A percentile compares a stretch with the other conserved stretches of the same genome.
These are phyloP conservation scores for Drosophila asahinai DNA, from an alignment of 1,140 invertebrate genomes.

Conservation along the genomic window DNA sequence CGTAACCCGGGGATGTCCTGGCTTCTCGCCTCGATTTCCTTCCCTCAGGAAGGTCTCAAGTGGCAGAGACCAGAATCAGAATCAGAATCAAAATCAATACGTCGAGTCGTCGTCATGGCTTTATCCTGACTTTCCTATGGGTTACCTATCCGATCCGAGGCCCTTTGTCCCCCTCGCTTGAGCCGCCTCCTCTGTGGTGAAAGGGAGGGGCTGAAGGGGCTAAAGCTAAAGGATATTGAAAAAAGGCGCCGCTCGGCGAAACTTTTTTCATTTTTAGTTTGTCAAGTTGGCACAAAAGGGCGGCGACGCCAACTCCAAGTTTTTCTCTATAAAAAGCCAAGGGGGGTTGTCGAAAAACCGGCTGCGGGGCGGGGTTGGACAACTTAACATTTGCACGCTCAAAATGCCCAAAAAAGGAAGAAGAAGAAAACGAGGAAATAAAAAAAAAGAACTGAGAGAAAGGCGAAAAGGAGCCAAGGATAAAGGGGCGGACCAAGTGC, in stretches of 20 bases:
- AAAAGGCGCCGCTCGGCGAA: slow-evolving; percentile 76
- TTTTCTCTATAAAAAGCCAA: slow-evolving; percentile 58
- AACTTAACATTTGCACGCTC: slow-evolving; percentile 73
- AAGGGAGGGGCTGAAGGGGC: background rate
- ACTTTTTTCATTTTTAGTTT: slow-evolving; percentile 84
- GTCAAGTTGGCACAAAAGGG: slow-evolving; percentile 81
- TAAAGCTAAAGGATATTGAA: slow-evolving; percentile 68
- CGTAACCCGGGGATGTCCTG: slow-evolving; percentile 3
- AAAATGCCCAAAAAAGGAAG: slow-evolving; percentile 49
- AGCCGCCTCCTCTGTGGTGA: slow-evolving; percentile 20
- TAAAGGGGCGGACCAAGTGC: slow-evolving; percentile 40
- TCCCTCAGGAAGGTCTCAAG: slow-evolving; percentile 25
- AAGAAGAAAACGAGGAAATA: background rate
- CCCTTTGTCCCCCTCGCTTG: background rate
- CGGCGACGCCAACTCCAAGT: slow-evolving; percentile 63
- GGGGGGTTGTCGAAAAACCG: background rate
- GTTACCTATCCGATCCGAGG: slow-evolving; percentile 18
- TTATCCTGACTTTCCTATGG: slow-evolving; percentile 34
- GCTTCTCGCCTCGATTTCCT: slow-evolving; percentile 9
- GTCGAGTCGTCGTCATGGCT: slow-evolving; percentile 67
- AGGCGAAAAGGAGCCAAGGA: slow-evolving; percentile 27
- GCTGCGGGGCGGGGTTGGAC: slow-evolving; percentile 12
- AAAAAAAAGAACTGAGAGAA: slow-evolving; percentile 9
- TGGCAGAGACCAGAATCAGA: slow-evolving; percentile 21
- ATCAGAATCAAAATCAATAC: slow-evolving; percentile 71